phyloP scores from a whole-genome alignment of 2,888 invertebrate species.

The Caenorhabditis auriculariae region DNA sequence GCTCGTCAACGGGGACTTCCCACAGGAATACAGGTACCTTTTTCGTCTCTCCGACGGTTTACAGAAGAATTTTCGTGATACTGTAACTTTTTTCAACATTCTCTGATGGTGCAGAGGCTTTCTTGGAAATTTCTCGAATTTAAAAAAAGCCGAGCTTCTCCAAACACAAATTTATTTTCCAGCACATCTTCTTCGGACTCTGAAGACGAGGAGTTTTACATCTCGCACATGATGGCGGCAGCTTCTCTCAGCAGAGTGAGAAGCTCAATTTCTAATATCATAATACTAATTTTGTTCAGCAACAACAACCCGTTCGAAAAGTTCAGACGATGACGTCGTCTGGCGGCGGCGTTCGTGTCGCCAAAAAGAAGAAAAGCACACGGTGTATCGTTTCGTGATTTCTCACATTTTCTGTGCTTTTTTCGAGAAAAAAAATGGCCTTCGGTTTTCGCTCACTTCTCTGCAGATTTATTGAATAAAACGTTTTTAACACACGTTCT shows the following conservation, averaged over 20 bases:
- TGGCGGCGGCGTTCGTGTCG: slow-evolving; percentile 24
- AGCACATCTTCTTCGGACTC: slow-evolving; percentile 33
- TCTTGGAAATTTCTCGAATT: no score
- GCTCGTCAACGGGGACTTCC: slow-evolving; percentile 6
- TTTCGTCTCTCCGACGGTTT: no score
- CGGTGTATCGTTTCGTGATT: slow-evolving; percentile 35
- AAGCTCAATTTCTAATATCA: neutral
- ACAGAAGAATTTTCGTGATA: no score
- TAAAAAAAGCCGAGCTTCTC: no score
- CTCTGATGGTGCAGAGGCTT: no score
- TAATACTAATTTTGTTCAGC: neutral
- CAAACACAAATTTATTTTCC: neutral
- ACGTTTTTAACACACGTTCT: no score
- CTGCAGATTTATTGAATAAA: no score
- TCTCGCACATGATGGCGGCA: slow-evolving; percentile 30
- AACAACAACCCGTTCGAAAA: neutral
- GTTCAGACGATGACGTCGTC: slow-evolving; percentile 13
- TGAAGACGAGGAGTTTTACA: slow-evolving; percentile 41
- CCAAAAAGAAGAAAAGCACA: slow-evolving; percentile 35
- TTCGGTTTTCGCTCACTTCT: no score
- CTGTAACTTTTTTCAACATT: no score
- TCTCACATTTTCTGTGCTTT: no score
- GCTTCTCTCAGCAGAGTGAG: slow-evolving; percentile 30
- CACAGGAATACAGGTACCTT: slow-evolving; percentile 13
- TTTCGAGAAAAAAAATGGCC: no score